A percentile compares a stretch with the other conserved stretches of the same genome.
phyloP scores from a whole-genome alignment of 1,140 invertebrate genomes.

The Planococcus citri region DNA sequence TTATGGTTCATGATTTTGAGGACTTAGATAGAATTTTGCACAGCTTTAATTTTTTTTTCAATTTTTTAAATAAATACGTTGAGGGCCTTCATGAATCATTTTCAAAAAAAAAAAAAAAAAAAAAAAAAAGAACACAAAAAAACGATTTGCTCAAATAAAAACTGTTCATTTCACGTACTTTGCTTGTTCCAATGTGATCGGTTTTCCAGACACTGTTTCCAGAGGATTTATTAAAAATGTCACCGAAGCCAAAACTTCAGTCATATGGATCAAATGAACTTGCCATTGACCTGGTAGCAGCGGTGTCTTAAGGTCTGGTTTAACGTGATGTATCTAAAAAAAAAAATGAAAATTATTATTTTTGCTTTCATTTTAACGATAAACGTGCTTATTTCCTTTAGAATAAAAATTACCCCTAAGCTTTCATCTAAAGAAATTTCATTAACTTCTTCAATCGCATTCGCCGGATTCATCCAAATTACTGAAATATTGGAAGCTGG shows the following conservation, averaged over 20 bases:
- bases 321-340: conserved; percentile 16
- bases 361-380: background rate
- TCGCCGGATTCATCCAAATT: conserved; percentile 76
- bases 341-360: background rate
- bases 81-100: too few relatives aligned
- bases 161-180: too few relatives aligned
- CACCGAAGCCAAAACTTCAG: conserved; percentile 50
- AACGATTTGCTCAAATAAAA: too few relatives aligned
- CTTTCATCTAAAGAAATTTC: conserved; percentile 58
- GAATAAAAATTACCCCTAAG: conserved; percentile 40
- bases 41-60: too few relatives aligned
- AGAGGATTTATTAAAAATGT: conserved; percentile 64
- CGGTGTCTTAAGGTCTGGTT: conserved; percentile 47
- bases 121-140: too few relatives aligned
- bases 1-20: too few relatives aligned
- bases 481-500: conserved; percentile 53
- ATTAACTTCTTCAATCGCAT: conserved; percentile 59
- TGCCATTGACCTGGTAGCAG: conserved; percentile 76
- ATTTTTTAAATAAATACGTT: too few relatives aligned
- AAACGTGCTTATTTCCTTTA: too few relatives aligned
- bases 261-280: conserved; percentile 56
- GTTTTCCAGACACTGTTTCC: conserved; percentile 46
- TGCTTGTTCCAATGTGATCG: conserved; percentile 45
- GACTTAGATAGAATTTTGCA: too few relatives aligned
- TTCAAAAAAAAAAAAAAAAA: too few relatives aligned